phyloP scores from a whole-genome alignment of 2,113 vertebrate genomes.

The Blennius ocellaris region DNA sequence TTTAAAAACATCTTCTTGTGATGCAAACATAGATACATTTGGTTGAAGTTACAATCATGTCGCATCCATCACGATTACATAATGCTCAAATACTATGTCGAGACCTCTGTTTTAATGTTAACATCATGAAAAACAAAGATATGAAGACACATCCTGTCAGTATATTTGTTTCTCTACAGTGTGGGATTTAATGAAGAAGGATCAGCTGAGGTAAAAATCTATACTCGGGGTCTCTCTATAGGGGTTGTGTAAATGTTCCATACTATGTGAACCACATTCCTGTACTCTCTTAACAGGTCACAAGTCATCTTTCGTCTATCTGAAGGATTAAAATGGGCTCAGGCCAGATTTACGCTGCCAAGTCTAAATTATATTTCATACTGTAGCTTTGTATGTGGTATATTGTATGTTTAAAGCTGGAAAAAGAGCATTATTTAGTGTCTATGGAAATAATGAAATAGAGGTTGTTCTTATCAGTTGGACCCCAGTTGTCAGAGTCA shows the following conservation, averaged over 20 bases:
- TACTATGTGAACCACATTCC: conserved; percentile 39
- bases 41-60: too few species aligned
- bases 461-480: neutral
- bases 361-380: neutral
- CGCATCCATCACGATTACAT: too few species aligned
- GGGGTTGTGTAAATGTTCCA: conserved; percentile 6
- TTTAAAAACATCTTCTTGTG: neutral
- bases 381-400: neutral
- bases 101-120: too few species aligned
- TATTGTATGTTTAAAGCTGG: neutral
- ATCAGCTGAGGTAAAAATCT: conserved; percentile 32
- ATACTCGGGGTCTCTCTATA: neutral
- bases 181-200: neutral
- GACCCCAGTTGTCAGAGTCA: neutral
- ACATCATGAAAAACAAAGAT: neutral
- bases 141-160: neutral
- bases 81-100: too few species aligned
- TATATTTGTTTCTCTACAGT: neutral
- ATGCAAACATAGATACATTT: neutral
- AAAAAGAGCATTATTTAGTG: neutral
- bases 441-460: neutral
- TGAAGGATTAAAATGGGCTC: conserved; percentile 49
- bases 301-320: conserved; percentile 40
- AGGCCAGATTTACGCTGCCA: neutral
- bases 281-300: conserved; percentile 43